These are phyloP conservation scores for Thalassoma bifasciatum DNA, from an alignment of 2,113 vertebrate species.

Conservation along the genomic window DNA sequence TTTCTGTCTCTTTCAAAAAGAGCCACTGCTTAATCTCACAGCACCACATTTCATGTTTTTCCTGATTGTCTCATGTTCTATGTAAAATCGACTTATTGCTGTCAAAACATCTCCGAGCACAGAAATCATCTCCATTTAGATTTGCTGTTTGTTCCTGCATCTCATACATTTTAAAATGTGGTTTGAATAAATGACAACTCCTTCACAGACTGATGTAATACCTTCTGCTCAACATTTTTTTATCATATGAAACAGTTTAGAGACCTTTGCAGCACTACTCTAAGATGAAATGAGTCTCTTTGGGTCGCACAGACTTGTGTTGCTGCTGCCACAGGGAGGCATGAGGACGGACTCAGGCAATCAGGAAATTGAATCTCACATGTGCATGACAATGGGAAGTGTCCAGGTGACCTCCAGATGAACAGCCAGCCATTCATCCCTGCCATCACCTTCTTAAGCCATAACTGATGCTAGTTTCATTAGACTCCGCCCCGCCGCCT, in stretches of 20 bases:
- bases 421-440: conserved; percentile 54
- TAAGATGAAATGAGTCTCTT: not conserved
- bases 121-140: conserved; percentile 63
- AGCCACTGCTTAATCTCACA: conserved; percentile 9
- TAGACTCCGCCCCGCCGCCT: conserved; percentile 34
- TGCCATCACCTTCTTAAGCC: conserved; percentile 41
- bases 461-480: conserved; percentile 60
- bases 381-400: conserved; percentile 64
- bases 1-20: conserved; percentile 10
- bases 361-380: conserved; percentile 64
- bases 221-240: conserved; percentile 22
- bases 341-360: conserved; percentile 42
- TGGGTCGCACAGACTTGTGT: not conserved
- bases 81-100: conserved; percentile 54
- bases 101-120: conserved; percentile 52
- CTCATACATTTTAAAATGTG: conserved; percentile 59
- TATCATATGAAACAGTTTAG: conserved; percentile 3
- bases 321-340: not conserved
- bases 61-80: conserved; percentile 54
- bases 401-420: conserved; percentile 73
- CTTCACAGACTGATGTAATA: conserved; percentile 49
- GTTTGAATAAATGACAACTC: conserved; percentile 54
- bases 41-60: conserved; percentile 31
- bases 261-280: conserved; percentile 17
- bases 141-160: conserved; percentile 55